phyloP scores from a whole-genome alignment of 2,888 invertebrate genomes.

The Conus canariensis region DNA sequence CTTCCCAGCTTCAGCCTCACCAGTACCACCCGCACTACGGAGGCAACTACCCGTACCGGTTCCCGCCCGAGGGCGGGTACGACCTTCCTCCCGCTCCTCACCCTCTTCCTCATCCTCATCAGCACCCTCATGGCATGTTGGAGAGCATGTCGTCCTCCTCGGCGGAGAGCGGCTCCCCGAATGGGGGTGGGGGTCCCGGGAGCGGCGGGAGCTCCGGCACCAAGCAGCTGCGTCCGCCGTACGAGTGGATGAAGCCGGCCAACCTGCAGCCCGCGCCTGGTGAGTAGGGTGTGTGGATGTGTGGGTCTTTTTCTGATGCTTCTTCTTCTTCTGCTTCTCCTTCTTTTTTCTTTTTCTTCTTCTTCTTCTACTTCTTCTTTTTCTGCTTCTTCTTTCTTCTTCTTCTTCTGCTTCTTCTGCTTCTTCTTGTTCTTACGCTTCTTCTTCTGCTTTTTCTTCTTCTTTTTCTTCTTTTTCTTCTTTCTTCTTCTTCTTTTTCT shows the following conservation, averaged over 20 bases:
- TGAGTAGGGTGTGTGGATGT: constrained; percentile 50
- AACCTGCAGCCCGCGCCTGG: constrained; percentile 63
- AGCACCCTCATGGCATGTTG: constrained; percentile 47
- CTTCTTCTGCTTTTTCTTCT: not conserved
- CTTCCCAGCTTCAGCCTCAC: not conserved
- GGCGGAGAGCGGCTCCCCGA: constrained; percentile 56
- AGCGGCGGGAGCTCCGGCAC: constrained; percentile 61
- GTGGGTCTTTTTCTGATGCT: not conserved
- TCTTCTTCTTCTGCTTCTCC: not conserved
- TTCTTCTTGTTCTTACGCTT: not conserved
- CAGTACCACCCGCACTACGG: constrained; percentile 46
- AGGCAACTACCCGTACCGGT: constrained; percentile 48
- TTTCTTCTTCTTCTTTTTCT: not conserved
- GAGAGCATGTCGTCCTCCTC: constrained; percentile 55
- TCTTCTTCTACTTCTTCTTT: not conserved
- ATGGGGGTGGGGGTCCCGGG: constrained; percentile 48
- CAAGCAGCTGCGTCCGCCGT: constrained; percentile 70
- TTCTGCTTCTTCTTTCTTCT: not conserved
- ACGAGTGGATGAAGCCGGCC: constrained; percentile 75
- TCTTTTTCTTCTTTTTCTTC: not conserved
- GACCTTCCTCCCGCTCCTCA: constrained; percentile 42
- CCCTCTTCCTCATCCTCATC: constrained; percentile 28
- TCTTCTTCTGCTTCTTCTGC: not conserved
- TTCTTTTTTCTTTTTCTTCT: not conserved
- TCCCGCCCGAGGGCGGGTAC: constrained; percentile 19